Conservation (phyloP, 2,113 vertebrate species). For the Lophochroa leadbeateri region DNA sequence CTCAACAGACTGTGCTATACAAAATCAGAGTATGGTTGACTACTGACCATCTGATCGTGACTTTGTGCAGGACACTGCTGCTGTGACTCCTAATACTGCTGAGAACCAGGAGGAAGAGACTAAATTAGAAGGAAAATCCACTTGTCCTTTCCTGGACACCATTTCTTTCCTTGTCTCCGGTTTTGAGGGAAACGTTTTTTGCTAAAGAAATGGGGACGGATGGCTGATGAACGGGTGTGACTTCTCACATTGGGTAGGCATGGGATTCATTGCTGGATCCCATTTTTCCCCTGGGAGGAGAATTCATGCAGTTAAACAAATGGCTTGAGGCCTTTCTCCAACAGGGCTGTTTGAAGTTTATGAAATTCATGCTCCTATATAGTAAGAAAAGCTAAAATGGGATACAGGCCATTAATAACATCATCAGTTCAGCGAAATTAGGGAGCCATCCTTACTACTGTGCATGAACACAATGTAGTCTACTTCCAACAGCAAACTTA, state of each 20-base stretch:
- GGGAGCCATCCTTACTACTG: not conserved
- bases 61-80: not conserved
- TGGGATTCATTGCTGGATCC: not conserved
- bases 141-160: not conserved
- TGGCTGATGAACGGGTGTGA: rapidly evolving
- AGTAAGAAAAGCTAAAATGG: not conserved
- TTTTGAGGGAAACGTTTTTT: not conserved
- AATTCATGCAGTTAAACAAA: not conserved
- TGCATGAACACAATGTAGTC: not conserved
- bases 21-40: not conserved
- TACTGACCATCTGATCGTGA: not conserved
- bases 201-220: not conserved
- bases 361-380: not conserved
- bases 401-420: not conserved
- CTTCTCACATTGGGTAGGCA: not conserved
- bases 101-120: not conserved
- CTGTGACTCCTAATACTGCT: not conserved
- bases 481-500: not conserved
- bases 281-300: not conserved
- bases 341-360: not conserved
- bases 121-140: not conserved
- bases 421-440: not conserved
- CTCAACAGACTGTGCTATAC: not conserved
- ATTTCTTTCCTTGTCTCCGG: not conserved
- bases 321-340: not conserved